These are phyloP conservation scores for Betta splendens DNA, from an alignment of 2,797 vertebrate genomes.

Conservation along the genomic window DNA sequence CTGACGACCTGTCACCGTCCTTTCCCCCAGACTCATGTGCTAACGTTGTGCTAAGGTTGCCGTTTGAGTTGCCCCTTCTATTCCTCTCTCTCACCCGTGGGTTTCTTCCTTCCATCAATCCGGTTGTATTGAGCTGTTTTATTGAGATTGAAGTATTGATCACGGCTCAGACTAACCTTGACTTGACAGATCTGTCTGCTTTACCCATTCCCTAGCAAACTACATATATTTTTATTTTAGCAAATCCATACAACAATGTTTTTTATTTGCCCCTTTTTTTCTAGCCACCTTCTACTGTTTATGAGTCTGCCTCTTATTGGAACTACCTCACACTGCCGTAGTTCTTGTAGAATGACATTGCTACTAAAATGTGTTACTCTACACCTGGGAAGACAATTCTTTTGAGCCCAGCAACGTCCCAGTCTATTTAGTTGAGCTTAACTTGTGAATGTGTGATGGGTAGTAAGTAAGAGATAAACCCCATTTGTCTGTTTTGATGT, in stretches of 20 bases:
- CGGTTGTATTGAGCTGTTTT: constrained; percentile 89
- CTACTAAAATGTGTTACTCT: constrained; percentile 83
- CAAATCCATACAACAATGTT: constrained; percentile 51
- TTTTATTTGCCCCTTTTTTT: constrained; percentile 36
- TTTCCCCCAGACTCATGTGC: constrained; percentile 58
- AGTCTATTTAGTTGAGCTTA: constrained; percentile 90
- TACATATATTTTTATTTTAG: constrained; percentile 81
- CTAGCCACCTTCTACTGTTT: constrained; percentile 73
- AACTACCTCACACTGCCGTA: constrained; percentile 54
- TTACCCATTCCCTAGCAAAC: constrained; percentile 51
- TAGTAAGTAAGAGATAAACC: constrained; percentile 61
- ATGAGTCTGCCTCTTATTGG: constrained; percentile 66
- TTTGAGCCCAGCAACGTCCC: constrained; percentile 95
- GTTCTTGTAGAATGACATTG: constrained; percentile 80
- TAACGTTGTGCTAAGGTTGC: constrained; percentile 74
- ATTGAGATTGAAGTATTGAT: constrained; percentile 97
- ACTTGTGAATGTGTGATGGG: constrained; percentile 76
- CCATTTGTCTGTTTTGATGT: no score
- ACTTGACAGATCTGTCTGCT: constrained; percentile 77
- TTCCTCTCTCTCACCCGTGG: constrained; percentile 49
- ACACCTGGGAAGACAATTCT: constrained; percentile 87
- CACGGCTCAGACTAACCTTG: constrained; percentile 85
- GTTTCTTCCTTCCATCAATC: constrained; percentile 76
- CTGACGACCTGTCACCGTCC: constrained; percentile 61
- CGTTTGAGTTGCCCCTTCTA: constrained; percentile 65